Evolutionary conservation across 2,888 invertebrate genomes (phyloP).

Genomic region (Catonia carolina): DNA sequence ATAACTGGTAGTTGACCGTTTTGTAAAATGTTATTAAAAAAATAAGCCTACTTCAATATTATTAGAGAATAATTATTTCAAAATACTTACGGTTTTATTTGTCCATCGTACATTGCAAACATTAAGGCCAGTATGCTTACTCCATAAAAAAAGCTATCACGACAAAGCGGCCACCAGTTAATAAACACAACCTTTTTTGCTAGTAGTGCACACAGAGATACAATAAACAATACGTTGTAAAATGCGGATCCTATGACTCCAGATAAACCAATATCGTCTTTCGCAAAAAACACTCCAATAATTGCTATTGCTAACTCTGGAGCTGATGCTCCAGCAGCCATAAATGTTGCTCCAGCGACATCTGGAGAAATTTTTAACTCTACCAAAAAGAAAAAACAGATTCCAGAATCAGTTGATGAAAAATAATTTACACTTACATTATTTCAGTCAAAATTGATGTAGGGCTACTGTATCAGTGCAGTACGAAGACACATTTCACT

Average conservation of each 20-base stretch:
- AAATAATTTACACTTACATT: too few relatives aligned
- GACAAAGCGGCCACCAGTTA: slow-evolving; percentile 91
- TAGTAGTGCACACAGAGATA: slow-evolving; percentile 81
- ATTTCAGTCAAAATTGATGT: too few relatives aligned
- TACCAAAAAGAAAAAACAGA: slow-evolving; percentile 40
- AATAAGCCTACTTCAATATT: too few relatives aligned
- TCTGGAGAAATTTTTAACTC: slow-evolving; percentile 82
- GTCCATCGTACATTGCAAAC: slow-evolving; percentile 74
- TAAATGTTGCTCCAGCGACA: slow-evolving; percentile 97
- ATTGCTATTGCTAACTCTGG: slow-evolving; percentile 94
- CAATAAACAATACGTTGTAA: slow-evolving; percentile 94
- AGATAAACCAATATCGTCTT: slow-evolving; percentile 81
- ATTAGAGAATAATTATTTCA: too few relatives aligned
- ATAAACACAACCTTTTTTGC: slow-evolving; percentile 79
- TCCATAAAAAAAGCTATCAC: slow-evolving; percentile 89
- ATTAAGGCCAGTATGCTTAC: slow-evolving; percentile 83
- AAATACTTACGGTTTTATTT: slow-evolving; percentile 75
- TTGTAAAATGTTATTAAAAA: too few relatives aligned
- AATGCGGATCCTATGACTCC: slow-evolving; percentile 93
- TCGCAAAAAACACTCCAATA: slow-evolving; percentile 88
- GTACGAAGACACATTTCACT: too few relatives aligned
- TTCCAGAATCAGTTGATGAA: too few relatives aligned
- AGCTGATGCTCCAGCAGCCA: slow-evolving; percentile 97
- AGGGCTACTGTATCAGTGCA: too few relatives aligned
- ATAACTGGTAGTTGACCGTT: too few relatives aligned